Evolutionary conservation across 2,113 vertebrate species (phyloP), one percentile per base, ranked within the genome.

Genomic region (Castor canadensis): DNA sequence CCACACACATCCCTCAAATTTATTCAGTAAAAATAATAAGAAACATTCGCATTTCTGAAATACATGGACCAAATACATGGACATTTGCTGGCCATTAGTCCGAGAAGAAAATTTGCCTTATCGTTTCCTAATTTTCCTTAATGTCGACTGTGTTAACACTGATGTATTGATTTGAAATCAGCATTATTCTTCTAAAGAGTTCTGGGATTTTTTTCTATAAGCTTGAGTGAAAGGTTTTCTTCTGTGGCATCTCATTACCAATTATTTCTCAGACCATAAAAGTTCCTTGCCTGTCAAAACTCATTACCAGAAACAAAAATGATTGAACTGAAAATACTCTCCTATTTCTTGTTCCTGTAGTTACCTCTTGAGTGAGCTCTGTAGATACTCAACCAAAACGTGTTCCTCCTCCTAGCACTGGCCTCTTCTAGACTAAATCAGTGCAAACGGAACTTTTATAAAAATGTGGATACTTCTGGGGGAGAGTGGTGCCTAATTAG

Each of bases 211-310:
- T 49, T 81, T 52, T n/a, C 66, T 66, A 79, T 85, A 66, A 35
- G 24, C 93, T 91, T 95, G 82, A 13, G 45, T 71, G 49, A 92
- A 94, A 85, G 67, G 87, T 38, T 92, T 69, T 69, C 73, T 95
- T 82, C 45, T 43, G 9, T 93, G 62, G 24, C 28, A 87, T 95
- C 30, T 90, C 6, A 49, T 52, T 86, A 87, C 10, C 67, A 56
- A 1, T 72, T 54, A 1, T 93, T 92, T 96, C 67, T 93, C 20
- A 73, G 58, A 24, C 49, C 32, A 56, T 58, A 75, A 54, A 38
- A 89, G 28, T 47, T 76, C 58, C 69, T 60, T 75, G 7, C 13
- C 49, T 96, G 30, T 43, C n/a, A 76, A 86, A 96, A 60, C 43
- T 66, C 26, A 92, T 84, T 89, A 43, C 49, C 66, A 75, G n/a